Conservation (phyloP, 2,113 vertebrate genomes). For the Gavia stellata region DNA sequence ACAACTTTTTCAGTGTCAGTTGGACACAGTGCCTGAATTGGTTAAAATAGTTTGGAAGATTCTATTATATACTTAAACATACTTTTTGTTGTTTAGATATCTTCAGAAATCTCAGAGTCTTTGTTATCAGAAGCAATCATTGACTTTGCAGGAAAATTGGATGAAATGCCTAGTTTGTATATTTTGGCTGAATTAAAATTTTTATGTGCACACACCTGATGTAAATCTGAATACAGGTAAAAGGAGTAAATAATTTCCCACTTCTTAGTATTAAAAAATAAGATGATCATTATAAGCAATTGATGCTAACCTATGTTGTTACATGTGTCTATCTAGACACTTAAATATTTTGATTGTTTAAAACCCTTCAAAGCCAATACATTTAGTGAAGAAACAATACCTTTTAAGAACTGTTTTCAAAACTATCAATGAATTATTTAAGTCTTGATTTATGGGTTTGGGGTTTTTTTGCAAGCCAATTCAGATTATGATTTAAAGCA, state of each 20-base stretch:
- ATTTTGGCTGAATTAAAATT: not conserved
- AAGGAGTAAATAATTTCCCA: not conserved
- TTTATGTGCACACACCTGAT: not conserved
- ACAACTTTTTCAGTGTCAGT: not conserved
- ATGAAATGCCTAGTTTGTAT: not conserved
- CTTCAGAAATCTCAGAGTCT: not conserved
- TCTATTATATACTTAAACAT: not conserved
- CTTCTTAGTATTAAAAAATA: not conserved
- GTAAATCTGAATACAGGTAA: not conserved
- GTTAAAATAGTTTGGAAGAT: not conserved
- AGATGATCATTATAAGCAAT: not conserved
- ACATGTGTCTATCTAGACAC: not conserved
- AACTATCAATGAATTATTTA: not conserved
- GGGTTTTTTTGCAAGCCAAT: not conserved
- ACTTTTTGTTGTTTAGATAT: not conserved
- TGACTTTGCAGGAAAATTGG: not conserved
- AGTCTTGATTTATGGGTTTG: not conserved
- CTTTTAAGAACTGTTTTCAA: not conserved
- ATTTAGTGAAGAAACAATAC: not conserved
- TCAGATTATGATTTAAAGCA: not conserved
- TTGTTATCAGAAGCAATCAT: not conserved
- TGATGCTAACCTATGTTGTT: not conserved
- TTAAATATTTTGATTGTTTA: not conserved
- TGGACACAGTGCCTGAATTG: not conserved
- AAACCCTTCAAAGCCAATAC: not conserved